Base-by-base conservation (phyloP, 2,113 vertebrate genomes). In the Nibea albiflora region DNA sequence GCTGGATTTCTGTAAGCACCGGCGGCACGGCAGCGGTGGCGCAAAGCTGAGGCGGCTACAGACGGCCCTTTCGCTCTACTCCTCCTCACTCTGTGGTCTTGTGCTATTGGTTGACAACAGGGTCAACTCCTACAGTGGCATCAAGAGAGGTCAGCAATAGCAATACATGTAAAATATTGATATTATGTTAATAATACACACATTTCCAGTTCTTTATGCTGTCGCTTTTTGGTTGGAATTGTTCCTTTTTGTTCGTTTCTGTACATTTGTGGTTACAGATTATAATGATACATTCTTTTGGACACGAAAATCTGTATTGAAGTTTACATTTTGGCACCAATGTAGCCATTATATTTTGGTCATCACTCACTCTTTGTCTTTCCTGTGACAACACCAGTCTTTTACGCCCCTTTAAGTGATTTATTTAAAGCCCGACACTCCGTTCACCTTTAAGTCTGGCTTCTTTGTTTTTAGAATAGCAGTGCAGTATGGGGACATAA, bases 101-200 rank as follows among this genome's bases (percentile, higher is more conserved):
- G 98, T 99, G 74, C 89, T 99, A 49, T 85, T 99, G 73, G 98
- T 99, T 0, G 98, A 99, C 89, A 99, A 99, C 92, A 94, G 98
- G 50, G 96, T 99, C 89, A 99, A 97, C 92, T 99, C 97, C 4
- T 99, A 99, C 54, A 99, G 98, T 0, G 97, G 98, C 63, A 99
- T 99, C 87, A 99, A 99, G 90, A 96, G 97, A 97, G 98, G 98
- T 98, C 73, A 71, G 95, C 35, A 39, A 39, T 39, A 39, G 35
- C 35, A 39, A 9, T 8, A 39, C 7, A 39, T 39, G 7, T 39
- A 1, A 39, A 9, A 39, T 39, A 39, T 39, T 39, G 7, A 39
- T 39, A 39, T 39, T 9, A 39, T 39, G 35, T 39, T 1, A 39
- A 39, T 9, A 39, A 39, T 39, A 39, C 7, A 39, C 35, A 39